Evolutionary conservation across 2,113 vertebrate species (phyloP).

Genomic region (Potamarius usumacintae): DNA sequence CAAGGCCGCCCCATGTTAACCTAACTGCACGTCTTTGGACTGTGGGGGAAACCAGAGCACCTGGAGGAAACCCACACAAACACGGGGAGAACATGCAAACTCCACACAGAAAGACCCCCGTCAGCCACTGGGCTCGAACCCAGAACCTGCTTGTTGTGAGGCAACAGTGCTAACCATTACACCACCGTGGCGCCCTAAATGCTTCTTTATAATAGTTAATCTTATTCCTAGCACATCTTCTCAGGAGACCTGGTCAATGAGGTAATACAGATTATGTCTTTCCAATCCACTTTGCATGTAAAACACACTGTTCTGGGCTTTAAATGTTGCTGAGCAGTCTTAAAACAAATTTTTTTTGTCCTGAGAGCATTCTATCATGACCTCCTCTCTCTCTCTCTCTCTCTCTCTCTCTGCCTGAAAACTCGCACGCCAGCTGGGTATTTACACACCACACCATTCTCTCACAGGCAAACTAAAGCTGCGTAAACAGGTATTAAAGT

Average conservation of each 20-base stretch:
- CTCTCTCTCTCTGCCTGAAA: background rate
- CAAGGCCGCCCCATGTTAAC: too few relatives aligned
- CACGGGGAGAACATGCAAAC: too few relatives aligned
- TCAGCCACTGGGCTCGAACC: too few relatives aligned
- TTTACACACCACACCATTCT: constrained; percentile 13
- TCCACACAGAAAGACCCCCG: too few relatives aligned
- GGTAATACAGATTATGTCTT: background rate
- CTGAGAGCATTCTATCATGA: background rate
- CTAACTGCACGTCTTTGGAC: too few relatives aligned
- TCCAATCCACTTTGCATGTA: background rate
- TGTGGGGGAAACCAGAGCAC: too few relatives aligned
- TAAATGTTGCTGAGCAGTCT: background rate
- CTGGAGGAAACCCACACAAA: too few relatives aligned
- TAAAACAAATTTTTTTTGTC: background rate
- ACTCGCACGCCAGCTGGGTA: background rate
- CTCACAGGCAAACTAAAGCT: background rate
- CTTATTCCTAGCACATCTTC: background rate
- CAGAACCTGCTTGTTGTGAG: too few relatives aligned
- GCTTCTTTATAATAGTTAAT: background rate
- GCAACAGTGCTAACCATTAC: too few relatives aligned
- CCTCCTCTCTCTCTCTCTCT: background rate
- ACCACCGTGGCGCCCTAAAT: too few relatives aligned
- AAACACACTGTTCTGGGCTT: background rate
- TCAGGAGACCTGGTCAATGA: background rate
- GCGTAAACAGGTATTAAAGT: constrained; percentile 34